Evolutionary conservation across 2,113 vertebrate species (phyloP), one percentile per base, ranked within the genome.

Genomic region (Gobio gobio): DNA sequence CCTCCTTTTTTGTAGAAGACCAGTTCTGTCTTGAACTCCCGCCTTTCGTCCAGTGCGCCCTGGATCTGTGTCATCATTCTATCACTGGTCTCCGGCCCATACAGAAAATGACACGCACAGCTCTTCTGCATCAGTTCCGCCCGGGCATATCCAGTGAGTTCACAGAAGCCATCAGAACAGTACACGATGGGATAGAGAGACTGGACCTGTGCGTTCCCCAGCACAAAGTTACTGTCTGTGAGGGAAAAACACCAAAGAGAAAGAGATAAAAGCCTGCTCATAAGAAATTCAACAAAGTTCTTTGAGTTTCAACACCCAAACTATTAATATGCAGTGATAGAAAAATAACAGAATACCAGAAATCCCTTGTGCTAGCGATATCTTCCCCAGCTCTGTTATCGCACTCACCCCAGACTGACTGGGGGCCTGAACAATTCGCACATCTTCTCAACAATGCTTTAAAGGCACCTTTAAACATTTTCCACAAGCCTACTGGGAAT

Each of bases 121-220:
- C 95, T 95, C 91, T 95, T 95, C 91, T 96, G 95, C 95, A 96
- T 96, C 87, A 96, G 93, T 88, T 96, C 95, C 0, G 94, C 95
- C 0, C 95, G 94, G 83, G 95, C 95, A 10, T 94, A 96, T 56
- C 95, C 95, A 0, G 94, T 95, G 90, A 96, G 93, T 89, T 96
- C 95, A n/a, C 95, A 96, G 94, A 96, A 96, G 3, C 95, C 95
- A 36, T 96, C 95, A 0, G 95, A 96, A 90, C 95, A 96, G 93
- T 96, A 96, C 33, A 96, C 95, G 18, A 96, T 95, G 72, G 95
- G 95, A 87, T 95, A 96, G 78, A 95, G 93, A 1, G 95, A 95
- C 92, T 94, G 94, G 33, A 96, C 95, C 92, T 96, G 95, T 33
- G 95, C 95, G 7, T 96, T 96, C 3, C 95, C 95, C 92, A 96